Conservation (phyloP, 2,888 invertebrate species). For the Stenodema calcarata region DNA sequence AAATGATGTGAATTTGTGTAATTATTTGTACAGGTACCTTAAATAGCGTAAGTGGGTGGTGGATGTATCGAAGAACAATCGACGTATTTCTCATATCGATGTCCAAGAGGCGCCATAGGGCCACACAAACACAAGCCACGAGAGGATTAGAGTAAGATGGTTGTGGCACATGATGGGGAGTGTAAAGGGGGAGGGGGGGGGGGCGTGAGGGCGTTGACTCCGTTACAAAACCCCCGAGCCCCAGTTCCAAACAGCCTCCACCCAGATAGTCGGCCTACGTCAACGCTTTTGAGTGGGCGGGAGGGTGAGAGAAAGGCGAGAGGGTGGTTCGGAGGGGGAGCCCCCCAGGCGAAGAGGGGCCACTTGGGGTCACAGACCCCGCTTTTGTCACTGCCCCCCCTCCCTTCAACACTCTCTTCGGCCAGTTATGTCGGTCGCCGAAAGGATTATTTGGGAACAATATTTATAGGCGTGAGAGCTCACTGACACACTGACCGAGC, state of each 20-base stretch:
- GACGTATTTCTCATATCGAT: too few species aligned
- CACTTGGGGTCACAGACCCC: slow-evolving; percentile 18
- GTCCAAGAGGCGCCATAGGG: too few species aligned
- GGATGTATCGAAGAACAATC: too few species aligned
- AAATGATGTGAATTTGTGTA: too few species aligned
- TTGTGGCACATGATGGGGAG: too few species aligned
- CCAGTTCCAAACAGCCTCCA: slow-evolving; percentile 51
- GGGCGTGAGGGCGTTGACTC: slow-evolving; percentile 23
- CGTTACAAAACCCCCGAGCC: slow-evolving; percentile 38
- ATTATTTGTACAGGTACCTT: too few species aligned
- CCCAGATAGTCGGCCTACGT: slow-evolving; percentile 55
- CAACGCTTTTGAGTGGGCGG: slow-evolving; percentile 40
- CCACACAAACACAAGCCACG: too few species aligned
- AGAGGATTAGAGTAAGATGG: too few species aligned
- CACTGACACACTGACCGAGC: slow-evolving; percentile 9
- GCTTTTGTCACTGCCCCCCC: neutral
- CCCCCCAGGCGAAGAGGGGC: neutral
- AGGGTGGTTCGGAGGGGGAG: neutral
- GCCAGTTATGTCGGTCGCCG: neutral
- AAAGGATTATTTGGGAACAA: neutral
- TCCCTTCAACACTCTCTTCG: neutral
- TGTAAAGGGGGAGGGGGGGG: neutral
- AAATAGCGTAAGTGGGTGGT: too few species aligned
- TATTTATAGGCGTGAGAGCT: slow-evolving; percentile 3
- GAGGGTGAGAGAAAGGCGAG: neutral